Base-by-base conservation (phyloP, 2,797 vertebrate species). In the Lutjanus campechanus region DNA sequence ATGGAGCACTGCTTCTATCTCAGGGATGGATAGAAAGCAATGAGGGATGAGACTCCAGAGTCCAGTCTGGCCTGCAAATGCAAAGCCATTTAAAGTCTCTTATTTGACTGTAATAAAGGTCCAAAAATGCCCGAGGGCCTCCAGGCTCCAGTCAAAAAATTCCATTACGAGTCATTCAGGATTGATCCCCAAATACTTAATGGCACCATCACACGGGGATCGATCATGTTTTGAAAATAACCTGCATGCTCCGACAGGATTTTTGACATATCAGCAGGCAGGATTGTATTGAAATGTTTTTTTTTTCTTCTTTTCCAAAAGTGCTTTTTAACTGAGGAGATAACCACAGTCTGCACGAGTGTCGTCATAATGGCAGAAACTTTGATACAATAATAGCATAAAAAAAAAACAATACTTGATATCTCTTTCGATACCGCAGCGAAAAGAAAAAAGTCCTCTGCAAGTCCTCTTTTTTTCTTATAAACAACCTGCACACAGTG, bases 1-100 rank as follows among this genome's bases (percentile, higher is more conserved):
- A 96, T 96, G 94, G 93, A 91, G 89, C 91, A 91, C 92, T 81
- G 89, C 91, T 91, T 93, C 95, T 92, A 93, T 95, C 94, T 93
- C 94, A 93, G 92, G 93, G 89, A 92, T 88, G 86, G 92, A 91
- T 87, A 91, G 87, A 92, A 92, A 87, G 91, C 93, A 90, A 86
- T 95, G 94, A 95, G 91, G 87, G 92, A 95, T 95, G 93, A 93
- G 90, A 83, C 88, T 94, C 91, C 79, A 92, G 87, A 92, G 92
- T 93, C 92, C 94, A 90, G 94, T 93, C 91, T 90, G 91, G 92
- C 92, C 93, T 87, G 87, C 80, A 89, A 92, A 91, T 94, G 90
- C 85, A 84, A 83, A 92, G 89, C 70, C 86, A 92, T 92, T 94
- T 90, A 90, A 93, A 91, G 85, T 89, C 88, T 76, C 88, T 88